These are phyloP conservation scores for Patagioenas fasciata DNA, from an alignment of 2,113 vertebrate genomes.

Conservation along the genomic window DNA sequence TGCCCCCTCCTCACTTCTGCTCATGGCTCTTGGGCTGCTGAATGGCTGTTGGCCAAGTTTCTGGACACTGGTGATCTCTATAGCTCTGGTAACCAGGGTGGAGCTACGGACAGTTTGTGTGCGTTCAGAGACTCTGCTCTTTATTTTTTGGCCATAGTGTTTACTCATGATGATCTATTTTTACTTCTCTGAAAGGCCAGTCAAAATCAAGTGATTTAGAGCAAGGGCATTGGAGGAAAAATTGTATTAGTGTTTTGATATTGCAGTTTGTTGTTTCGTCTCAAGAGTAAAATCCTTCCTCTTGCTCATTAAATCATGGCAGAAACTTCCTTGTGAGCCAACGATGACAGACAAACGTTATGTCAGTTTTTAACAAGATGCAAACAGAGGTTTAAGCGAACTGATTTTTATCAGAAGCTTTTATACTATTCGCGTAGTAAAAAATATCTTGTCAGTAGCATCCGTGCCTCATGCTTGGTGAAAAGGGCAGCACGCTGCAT, in stretches of 20 bases:
- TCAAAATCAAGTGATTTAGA: background rate
- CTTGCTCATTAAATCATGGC: background rate
- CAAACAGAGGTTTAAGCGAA: background rate
- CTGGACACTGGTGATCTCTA: background rate
- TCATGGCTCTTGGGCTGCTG: background rate
- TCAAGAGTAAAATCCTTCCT: slow-evolving; percentile 32
- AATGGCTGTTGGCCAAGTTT: background rate
- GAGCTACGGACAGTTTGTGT: background rate
- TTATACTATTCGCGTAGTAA: background rate
- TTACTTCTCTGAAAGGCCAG: background rate
- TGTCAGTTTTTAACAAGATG: slow-evolving; percentile 11
- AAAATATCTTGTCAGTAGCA: slow-evolving; percentile 36
- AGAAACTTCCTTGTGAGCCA: background rate
- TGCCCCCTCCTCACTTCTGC: background rate
- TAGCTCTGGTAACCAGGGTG: background rate
- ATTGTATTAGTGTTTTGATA: background rate
- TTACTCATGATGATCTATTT: background rate
- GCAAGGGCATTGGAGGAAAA: background rate
- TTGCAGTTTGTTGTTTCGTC: background rate
- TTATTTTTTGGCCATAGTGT: background rate
- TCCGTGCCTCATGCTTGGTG: slow-evolving; percentile 15
- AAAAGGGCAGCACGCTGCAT: slow-evolving; percentile 61
- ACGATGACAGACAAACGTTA: background rate
- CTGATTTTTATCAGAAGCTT: slow-evolving; percentile 14
- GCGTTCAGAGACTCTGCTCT: background rate